These are phyloP conservation scores for Cossypha heuglini DNA, from an alignment of 2,797 vertebrate species.

Conservation along the genomic window DNA sequence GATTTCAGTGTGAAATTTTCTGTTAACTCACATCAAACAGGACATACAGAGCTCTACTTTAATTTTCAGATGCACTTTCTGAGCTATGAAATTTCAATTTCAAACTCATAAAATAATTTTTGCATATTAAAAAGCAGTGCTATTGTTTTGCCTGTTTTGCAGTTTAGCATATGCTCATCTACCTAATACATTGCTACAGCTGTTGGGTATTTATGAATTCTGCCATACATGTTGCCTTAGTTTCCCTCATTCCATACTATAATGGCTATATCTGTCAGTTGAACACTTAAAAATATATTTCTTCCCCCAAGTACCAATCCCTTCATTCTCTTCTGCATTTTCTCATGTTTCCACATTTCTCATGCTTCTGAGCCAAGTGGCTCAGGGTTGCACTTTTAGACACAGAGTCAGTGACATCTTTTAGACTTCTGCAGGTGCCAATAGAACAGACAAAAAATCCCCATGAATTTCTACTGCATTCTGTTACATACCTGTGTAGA, in stretches of 20 bases:
- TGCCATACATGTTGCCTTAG: neutral
- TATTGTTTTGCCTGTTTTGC: neutral
- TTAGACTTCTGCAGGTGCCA: neutral
- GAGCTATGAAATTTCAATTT: neutral
- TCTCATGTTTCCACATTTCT: fast-evolving
- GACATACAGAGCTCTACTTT: neutral
- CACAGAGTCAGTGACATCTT: neutral
- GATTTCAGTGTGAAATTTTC: neutral
- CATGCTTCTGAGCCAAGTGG: neutral
- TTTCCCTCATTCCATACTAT: neutral
- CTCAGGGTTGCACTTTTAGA: neutral
- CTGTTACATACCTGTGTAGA: neutral
- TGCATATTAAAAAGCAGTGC: neutral
- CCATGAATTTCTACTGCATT: neutral
- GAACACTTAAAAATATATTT: neutral
- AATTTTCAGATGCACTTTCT: neutral
- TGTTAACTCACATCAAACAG: neutral
- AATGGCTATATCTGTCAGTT: neutral
- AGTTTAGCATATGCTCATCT: neutral
- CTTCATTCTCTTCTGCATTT: neutral
- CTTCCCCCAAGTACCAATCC: neutral
- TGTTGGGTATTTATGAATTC: neutral
- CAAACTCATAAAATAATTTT: neutral
- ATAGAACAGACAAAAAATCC: neutral
- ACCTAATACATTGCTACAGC: neutral